These are phyloP conservation scores for Paraplagusia blochii DNA, from an alignment of 2,113 vertebrate species.

Conservation along the genomic window DNA sequence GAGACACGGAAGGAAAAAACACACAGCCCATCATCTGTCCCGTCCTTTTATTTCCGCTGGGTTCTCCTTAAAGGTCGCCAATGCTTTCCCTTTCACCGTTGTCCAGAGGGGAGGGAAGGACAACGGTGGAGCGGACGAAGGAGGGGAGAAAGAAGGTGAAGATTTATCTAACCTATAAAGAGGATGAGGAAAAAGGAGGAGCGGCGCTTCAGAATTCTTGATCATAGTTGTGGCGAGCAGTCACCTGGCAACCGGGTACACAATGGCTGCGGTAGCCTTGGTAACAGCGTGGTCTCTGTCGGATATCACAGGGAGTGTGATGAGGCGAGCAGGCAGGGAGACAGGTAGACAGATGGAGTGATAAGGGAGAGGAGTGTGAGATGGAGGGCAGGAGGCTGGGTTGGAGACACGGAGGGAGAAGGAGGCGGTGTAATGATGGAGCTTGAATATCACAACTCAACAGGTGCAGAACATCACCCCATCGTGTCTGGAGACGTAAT, in stretches of 20 bases:
- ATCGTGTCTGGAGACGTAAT: slow-evolving; percentile 65
- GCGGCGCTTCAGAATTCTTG: slow-evolving; percentile 70
- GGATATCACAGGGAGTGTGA: slow-evolving; percentile 29
- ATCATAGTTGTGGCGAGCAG: slow-evolving; percentile 74
- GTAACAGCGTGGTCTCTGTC: slow-evolving; percentile 64
- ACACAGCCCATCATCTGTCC: slow-evolving; percentile 68
- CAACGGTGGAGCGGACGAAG: slow-evolving; percentile 10
- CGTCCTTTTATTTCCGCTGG: slow-evolving; percentile 55
- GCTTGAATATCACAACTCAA: slow-evolving; percentile 64
- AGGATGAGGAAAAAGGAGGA: slow-evolving; percentile 22
- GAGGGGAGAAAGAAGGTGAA: slow-evolving; percentile 37
- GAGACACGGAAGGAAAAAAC: slow-evolving; percentile 59
- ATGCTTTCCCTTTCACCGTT: slow-evolving; percentile 49
- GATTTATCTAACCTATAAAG: slow-evolving; percentile 70
- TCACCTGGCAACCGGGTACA: slow-evolving; percentile 75
- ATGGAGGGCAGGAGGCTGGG: slow-evolving; percentile 45
- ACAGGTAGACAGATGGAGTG: slow-evolving; percentile 69
- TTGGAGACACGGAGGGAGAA: slow-evolving; percentile 23
- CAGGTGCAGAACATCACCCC: slow-evolving; percentile 55
- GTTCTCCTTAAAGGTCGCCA: slow-evolving; percentile 63
- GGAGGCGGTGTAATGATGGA: slow-evolving; percentile 51
- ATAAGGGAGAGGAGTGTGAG: slow-evolving; percentile 55
- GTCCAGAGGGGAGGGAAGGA: slow-evolving; percentile 48
- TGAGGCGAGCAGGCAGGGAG: slow-evolving; percentile 41
- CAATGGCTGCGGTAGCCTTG: slow-evolving; percentile 71